Conservation (phyloP, 2,888 invertebrate species). For the Spisula subtruncata region DNA sequence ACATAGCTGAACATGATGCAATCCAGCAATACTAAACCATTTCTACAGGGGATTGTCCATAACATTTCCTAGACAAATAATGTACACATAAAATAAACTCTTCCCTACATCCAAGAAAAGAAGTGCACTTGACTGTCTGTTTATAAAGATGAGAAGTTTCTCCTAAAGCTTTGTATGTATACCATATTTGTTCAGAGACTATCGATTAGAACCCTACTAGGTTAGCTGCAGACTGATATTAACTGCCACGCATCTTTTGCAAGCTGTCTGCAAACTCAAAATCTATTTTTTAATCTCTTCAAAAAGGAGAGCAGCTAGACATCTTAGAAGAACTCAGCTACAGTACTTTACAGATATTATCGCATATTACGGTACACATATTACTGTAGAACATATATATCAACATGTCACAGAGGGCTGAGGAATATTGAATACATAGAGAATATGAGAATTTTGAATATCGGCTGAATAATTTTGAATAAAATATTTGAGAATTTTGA, state of each 20-base stretch:
- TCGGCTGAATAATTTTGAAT: too few relatives aligned
- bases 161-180: background rate
- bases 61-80: background rate
- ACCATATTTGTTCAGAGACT: background rate
- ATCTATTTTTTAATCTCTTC: conserved; percentile 23
- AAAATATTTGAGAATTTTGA: too few relatives aligned
- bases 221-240: conserved; percentile 17
- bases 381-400: too few relatives aligned
- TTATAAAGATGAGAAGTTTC: background rate
- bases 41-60: too few relatives aligned
- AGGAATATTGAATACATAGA: too few relatives aligned
- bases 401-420: too few relatives aligned
- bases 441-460: too few relatives aligned
- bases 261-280: conserved; percentile 7
- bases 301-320: background rate
- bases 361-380: too few relatives aligned
- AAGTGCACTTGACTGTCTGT: background rate
- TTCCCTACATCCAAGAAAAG: background rate
- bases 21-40: too few relatives aligned
- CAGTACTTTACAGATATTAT: background rate
- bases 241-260: background rate
- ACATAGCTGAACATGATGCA: too few relatives aligned
- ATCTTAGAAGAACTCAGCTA: background rate
- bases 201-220: background rate
- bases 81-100: background rate